Evolutionary conservation across 2,888 invertebrate species (phyloP), one percentile per base, ranked within the genome.

Genomic region (Drosophila neonasuta): DNA sequence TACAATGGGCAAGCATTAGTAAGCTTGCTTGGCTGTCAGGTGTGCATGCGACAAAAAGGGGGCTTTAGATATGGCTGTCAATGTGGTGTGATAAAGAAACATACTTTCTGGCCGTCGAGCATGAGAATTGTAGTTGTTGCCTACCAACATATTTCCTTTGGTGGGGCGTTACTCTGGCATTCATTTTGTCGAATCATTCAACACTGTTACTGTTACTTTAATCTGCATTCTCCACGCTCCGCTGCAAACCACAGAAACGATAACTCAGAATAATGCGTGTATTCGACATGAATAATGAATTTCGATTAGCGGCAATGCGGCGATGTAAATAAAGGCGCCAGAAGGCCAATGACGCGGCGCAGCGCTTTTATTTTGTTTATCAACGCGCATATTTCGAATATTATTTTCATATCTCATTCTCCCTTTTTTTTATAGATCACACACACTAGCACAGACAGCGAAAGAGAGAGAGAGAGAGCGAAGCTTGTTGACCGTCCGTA

Each of bases 401-500:
- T 29, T 72, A 39, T 29, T 45, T 39, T 13, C 24, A 61, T 48
- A 29, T 52, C 4, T 15, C 3, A 41, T 7, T 48, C 10, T 52
- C 17, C 57, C n/a, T 59, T 4, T 44, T 36, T 71, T 36, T 71
- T 71, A 7, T 32, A 74, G 77, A 74, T 61, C 57, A 49, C 20
- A 63, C 29, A 54, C 39, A 24, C 51, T 36, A 42, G 50, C 46
- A 44, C 11, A 29, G 30, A 54, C 11, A 56, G 8, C 39, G 11
- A 49, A n/a, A 60, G 15, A 61, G n/a, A 50, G 20, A 13, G 20
- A 13, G 13, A 50, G 44, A 17, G 32, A 46, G 34, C 39, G 20
- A 20, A 62, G 15, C 13, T 41, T 44, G 51, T 54, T 57, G 69
- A 64, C 73, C 73, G 73, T 73, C 73, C 73, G 54, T 36, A 70